Base-by-base conservation (phyloP, 2,888 invertebrate species). In the Tinea trinotella region DNA sequence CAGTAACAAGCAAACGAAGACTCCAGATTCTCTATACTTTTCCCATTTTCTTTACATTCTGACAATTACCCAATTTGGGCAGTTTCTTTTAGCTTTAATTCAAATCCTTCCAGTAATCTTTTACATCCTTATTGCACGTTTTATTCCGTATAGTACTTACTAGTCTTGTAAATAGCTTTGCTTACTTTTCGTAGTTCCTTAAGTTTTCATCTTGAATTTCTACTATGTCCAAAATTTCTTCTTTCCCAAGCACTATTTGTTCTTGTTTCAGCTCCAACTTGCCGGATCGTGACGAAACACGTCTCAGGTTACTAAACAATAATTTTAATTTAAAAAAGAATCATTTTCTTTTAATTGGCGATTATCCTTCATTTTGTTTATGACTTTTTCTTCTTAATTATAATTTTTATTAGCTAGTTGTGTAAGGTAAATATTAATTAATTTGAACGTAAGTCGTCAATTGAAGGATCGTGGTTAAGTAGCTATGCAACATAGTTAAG, bases 181-280 rank as follows among this genome's bases (percentile, higher is more conserved):
- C 30, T 30, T 30, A 10, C 2, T 30, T 30, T 30, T 7, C 7
- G 30, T 30, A 30, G 30, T 30, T 30, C 30, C n/a, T 30, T 10
- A 30, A 30, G n/a, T 30, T 10, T 30, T 30, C 9, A 30, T n/a
- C n/a, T 30, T 30, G 30, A 30, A 4, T 30, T 30, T 30, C 30
- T 30, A 30, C n/a, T 30, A 10, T 30, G 4, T 30, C 30, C 30
- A 15, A 40, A 40, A 13, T 40, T 12, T n/a, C n/a, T 40, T n/a
- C n/a, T 7, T 40, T 40, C 15, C 40, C 40, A 40, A 40, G 40
- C 40, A 13, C 13, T 40, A 15, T 40, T 40, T 40, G 13, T 40
- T 46, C 15, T 46, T 46, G 46, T 46, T 46, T 19, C 46, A 46
- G 46, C 19, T 46, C 46, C 19, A 46, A 46, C 46, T n/a, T 46